A percentile compares a stretch with the other conserved stretches of the same genome.
phyloP scores from a whole-genome alignment of 2,113 vertebrate genomes.

The Aspiorhynchus laticeps region DNA sequence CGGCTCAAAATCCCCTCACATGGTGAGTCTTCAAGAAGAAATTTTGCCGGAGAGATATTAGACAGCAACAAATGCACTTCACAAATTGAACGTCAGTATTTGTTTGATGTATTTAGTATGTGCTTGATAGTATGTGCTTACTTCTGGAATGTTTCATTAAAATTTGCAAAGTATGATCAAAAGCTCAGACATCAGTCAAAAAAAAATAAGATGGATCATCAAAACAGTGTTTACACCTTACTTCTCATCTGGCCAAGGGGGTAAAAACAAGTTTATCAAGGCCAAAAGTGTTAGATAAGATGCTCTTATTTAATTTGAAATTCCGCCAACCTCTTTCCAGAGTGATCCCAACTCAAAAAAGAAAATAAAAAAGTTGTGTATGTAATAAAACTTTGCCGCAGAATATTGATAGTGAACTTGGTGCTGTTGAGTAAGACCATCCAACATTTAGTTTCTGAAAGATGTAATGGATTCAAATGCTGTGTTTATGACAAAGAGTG shows the following conservation, averaged over 20 bases:
- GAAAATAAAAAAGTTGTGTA: not conserved
- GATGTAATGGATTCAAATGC: no score
- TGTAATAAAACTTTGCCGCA: not conserved
- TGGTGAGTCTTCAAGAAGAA: not conserved
- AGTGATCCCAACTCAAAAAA: not conserved
- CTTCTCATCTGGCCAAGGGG: not conserved
- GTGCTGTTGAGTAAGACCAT: not conserved
- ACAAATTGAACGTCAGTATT: not conserved
- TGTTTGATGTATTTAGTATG: not conserved
- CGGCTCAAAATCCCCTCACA: not conserved
- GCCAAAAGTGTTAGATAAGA: not conserved
- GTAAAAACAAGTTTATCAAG: not conserved
- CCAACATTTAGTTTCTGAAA: no score
- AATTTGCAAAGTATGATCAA: not conserved
- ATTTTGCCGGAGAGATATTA: not conserved
- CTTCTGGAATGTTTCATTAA: not conserved
- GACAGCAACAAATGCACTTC: not conserved
- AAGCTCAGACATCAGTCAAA: not conserved
- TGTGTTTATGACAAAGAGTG: no score
- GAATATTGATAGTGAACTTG: not conserved
- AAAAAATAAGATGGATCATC: not conserved
- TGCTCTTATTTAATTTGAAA: not conserved
- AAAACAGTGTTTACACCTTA: not conserved
- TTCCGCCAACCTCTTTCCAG: not conserved
- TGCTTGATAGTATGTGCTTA: not conserved